Base-by-base conservation (phyloP, 2,113 vertebrate genomes). In the Lepus americanus region DNA sequence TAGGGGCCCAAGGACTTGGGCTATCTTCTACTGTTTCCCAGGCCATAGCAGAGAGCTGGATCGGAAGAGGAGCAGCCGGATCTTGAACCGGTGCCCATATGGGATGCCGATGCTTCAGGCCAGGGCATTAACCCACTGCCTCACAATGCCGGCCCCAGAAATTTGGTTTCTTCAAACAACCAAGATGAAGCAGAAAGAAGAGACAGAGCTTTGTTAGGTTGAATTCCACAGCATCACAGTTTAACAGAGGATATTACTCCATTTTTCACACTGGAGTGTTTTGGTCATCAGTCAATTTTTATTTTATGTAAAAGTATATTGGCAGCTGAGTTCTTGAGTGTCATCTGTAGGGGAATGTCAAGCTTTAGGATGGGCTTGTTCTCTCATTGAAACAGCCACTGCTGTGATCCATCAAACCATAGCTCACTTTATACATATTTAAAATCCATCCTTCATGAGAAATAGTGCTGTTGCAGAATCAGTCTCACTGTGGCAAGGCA, bases 381-480 rank as follows among this genome's bases (percentile, higher is more conserved):
- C 70, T 88, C 20, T 94, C 79, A 92, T n/a, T 76, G 92, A 96
- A 94, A 92, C 59, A 96, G 73, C 70, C 74, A 80, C 76, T 73
- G 76, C 79, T 86, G 93, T 82, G 69, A 97, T 97, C 96, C 93
- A 95, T 97, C 96, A 97, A 92, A 67, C 3, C 67, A 64, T 13
- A 36, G 61, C 69, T 95, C 67, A 51, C 72, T 79, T 73, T 86
- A 95, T 96, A 80, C 74, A 94, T 96, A 97, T 97, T 97, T 95
- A 97, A 96, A 86, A 94, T 23, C 61, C 53, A 91, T 94, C 64
- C 44, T 86, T 92, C 88, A 90, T 86, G 88, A 94, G 88, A 96
- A 97, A 94, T 90, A 29, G 85, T 79, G n/a, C 78, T 70, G 44
- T 36, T 92, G 66, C 49, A 80, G 77, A 90, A 76, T 77, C 3